Base-by-base conservation (phyloP, 2,888 invertebrate genomes). In the Petrophora chlorosata region DNA sequence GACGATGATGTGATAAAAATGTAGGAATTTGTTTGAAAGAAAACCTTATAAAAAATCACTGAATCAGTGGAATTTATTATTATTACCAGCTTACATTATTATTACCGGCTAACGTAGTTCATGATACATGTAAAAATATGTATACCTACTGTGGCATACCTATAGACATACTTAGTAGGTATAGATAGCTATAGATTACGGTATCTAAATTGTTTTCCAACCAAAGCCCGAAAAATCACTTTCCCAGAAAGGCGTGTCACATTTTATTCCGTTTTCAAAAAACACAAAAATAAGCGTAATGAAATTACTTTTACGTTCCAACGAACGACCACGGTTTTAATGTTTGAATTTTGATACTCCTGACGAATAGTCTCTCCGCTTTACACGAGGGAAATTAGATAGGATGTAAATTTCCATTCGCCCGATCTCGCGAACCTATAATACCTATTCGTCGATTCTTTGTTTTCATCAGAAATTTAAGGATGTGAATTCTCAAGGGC, bases 341-440 rank as follows among this genome's bases (percentile, higher is more conserved):
- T 63, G 61, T 73, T 73, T 73, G 70, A 79, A 74, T 79, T 81
- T 77, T 82, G 79, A 79, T 82, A 81, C 76, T 63, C 70, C 79
- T 83, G 83, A 86, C 83, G 82, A 84, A 82, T 78, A 79, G 70
- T 71, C 69, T 70, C 69, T 73, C 73, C 61, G 59, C 73, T 74
- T 84, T 71, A 68, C 90, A 76, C 90, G 52, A 65, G 90, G 90
- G 90, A 90, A 90, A 90, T 90, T 89, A 90, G n/a, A n/a, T n/a
- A n/a, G 86, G 81, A 88, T 87, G 87, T 87, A 89, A 89, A 90
- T 88, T 87, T 86, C 73, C 80, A 83, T 84, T 85, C 81, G 72
- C 65, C 69, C 77, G 73, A 69, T 79, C 73, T 61, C 73, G 75
- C 76, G 75, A 77, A 82, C 77, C 79, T 84, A 76, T 77, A n/a